Base-by-base conservation (phyloP, 1,140 invertebrate genomes). In the Panagrolaimus sp. region DNA sequence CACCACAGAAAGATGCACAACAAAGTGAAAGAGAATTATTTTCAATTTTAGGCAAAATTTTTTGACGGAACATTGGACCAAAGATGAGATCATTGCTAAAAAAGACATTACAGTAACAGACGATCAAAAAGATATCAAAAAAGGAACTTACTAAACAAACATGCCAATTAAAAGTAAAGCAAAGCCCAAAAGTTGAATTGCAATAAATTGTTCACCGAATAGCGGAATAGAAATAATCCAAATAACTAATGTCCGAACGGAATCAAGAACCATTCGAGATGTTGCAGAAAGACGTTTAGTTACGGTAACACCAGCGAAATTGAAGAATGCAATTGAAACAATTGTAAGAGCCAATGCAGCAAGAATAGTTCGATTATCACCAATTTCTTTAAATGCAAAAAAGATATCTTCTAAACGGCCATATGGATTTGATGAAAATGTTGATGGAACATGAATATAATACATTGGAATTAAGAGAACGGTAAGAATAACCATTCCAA, bases 241-340 rank as follows among this genome's bases (percentile, higher is more conserved):
- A 78, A 96, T 91, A 4, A 95, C 87, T 11, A 96, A 84, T 0
- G 92, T 94, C 71, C 93, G 86, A 8, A 96, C 85, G 71, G 90
- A 91, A 80, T 96, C 93, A 43, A 96, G 85, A 7, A 96, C 89
- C 89, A 95, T 92, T 75, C 93, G 87, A 1, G 92, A 93, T 0
- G 92, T 94, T 13, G 92, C 92, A 53, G 89, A 92, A 71, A 92
- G 87, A 84, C 94, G 91, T 85, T 96, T 96, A 0, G 93, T 93
- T n/a, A 98, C 91, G 80, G 89, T 92, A 25, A 97, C 89, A 23
- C 93, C 93, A 80, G 92, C 89, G 85, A 93, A 97, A 83, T 96
- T 96, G 85, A 96, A 96, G 82, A 96, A 93, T 1, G 93, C 92
- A 76, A 96, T 96, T 47, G 67, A 70, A 5, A 94, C 47, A 31